phyloP scores from a whole-genome alignment of 2,113 vertebrate genomes.

The Melierax canorus region DNA sequence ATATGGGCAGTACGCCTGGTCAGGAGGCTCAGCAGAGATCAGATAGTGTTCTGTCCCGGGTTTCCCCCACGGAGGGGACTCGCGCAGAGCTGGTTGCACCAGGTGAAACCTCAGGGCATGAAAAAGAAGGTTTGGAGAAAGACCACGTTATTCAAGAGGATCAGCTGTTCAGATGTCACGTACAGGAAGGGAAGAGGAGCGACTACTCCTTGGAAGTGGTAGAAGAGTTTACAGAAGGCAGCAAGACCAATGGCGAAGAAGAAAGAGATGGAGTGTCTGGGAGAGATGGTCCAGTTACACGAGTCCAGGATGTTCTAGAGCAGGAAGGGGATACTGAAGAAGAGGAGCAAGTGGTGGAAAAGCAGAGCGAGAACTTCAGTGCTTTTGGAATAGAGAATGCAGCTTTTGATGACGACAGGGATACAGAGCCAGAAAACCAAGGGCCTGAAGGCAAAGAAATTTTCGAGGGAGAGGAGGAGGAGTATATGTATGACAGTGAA shows the following conservation, averaged over 20 bases:
- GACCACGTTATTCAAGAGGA: constrained; percentile 61
- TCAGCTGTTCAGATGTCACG: background rate
- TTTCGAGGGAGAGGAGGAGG: constrained; percentile 62
- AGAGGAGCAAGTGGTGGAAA: constrained; percentile 56
- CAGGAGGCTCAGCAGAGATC: background rate
- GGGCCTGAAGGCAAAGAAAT: constrained; percentile 45
- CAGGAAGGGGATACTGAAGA: constrained; percentile 43
- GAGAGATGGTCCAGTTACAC: background rate
- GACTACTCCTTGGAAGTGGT: background rate
- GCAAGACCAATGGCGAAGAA: background rate
- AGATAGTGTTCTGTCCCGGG: constrained; percentile 26
- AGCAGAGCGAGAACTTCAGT: constrained; percentile 47
- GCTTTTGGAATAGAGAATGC: constrained; percentile 87
- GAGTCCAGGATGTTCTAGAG: background rate
- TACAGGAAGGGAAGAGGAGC: background rate
- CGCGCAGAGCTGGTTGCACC: constrained; percentile 78
- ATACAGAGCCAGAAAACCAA: constrained; percentile 70
- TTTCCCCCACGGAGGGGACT: constrained; percentile 60
- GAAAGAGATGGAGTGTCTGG: background rate
- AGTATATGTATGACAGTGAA: constrained; percentile 71
- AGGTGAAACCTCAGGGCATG: constrained; percentile 82
- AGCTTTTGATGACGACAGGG: constrained; percentile 86
- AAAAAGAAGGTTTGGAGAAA: constrained; percentile 61
- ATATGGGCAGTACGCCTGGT: background rate
- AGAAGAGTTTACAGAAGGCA: background rate